Conservation (phyloP, 2,888 invertebrate species). For the Uropetala carovei region DNA sequence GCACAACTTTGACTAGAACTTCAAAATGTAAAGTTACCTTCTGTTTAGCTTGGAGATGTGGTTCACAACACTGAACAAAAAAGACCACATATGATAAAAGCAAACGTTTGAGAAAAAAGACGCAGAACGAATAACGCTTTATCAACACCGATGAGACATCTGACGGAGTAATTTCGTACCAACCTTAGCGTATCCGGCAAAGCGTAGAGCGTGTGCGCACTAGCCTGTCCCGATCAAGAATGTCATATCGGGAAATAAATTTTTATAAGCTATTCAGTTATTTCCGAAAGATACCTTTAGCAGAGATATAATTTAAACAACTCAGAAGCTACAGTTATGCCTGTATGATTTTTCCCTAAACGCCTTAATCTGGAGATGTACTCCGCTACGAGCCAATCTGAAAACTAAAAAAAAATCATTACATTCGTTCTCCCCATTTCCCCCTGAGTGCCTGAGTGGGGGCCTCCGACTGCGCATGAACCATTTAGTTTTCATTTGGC, state of each 20-base stretch:
- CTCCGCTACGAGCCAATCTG: constrained; percentile 55
- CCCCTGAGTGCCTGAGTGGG: constrained; percentile 59
- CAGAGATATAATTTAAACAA: background rate
- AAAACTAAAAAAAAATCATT: constrained; percentile 64
- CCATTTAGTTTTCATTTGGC: constrained; percentile 62
- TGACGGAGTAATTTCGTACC: constrained; percentile 82
- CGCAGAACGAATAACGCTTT: constrained; percentile 70
- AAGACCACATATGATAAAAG: constrained; percentile 65
- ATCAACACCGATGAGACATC: constrained; percentile 79
- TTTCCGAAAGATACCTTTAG: background rate
- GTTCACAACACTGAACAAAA: constrained; percentile 65
- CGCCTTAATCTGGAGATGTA: constrained; percentile 49
- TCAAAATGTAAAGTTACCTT: constrained; percentile 58
- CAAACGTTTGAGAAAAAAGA: constrained; percentile 66
- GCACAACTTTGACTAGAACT: background rate
- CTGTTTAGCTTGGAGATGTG: constrained; percentile 53
- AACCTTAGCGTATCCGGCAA: constrained; percentile 69
- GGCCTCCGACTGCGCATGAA: constrained; percentile 62
- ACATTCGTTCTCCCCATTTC: constrained; percentile 64
- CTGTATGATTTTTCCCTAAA: constrained; percentile 5
- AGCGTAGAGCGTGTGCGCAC: constrained; percentile 66
- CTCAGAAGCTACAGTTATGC: background rate
- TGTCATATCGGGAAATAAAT: constrained; percentile 60
- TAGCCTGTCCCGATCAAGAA: constrained; percentile 65
- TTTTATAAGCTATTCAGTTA: constrained; percentile 6